Base-by-base conservation (phyloP, 2,888 invertebrate genomes). In the Smittia aterrima region DNA sequence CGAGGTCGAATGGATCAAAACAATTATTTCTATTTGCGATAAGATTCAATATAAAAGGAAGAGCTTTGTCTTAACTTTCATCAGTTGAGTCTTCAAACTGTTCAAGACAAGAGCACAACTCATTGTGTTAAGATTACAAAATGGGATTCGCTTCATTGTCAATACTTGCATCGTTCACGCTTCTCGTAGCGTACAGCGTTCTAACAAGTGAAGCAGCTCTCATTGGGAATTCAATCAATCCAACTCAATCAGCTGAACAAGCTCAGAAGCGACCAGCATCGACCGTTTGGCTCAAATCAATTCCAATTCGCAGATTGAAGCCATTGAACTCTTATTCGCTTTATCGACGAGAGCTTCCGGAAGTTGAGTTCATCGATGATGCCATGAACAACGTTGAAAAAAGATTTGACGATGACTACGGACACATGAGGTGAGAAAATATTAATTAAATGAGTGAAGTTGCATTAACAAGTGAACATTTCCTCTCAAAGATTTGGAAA, bases 401-500 rank as follows among this genome's bases (percentile, higher is more conserved):
- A 18, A 9, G 72, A 22, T 72, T 62, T n/a, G 70, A 70, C 53
- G 72, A 70, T 25, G 68, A 68, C 25, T 70, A 70, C 18, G 70
- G 70, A 18, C 70, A 70, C 18, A 25, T 70, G 32, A 70, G 70
- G 72, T 72, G 22, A 53, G 53, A 47, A 13, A 54, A 27, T 13
- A 6, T 22, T 13, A 71, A 16, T 54, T 18, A 20, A 68, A n/a
- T n/a, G n/a, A 25, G 13, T 41, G 2, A 70, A 53, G 6, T 18
- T 71, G 47, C 25, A 24, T 1, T 68, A 20, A n/a, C n/a, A n/a
- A n/a, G n/a, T n/a, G n/a, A n/a, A n/a, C n/a, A n/a, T 4, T 22
- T 58, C 22, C 24, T n/a, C 18, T 53, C n/a, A 70, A 24, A 72
- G 88, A 77, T 87, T 88, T 78, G 88, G 87, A 1, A 88, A 88